These are phyloP conservation scores for Chromis chromis DNA, from an alignment of 2,797 vertebrate species.

Conservation along the genomic window DNA sequence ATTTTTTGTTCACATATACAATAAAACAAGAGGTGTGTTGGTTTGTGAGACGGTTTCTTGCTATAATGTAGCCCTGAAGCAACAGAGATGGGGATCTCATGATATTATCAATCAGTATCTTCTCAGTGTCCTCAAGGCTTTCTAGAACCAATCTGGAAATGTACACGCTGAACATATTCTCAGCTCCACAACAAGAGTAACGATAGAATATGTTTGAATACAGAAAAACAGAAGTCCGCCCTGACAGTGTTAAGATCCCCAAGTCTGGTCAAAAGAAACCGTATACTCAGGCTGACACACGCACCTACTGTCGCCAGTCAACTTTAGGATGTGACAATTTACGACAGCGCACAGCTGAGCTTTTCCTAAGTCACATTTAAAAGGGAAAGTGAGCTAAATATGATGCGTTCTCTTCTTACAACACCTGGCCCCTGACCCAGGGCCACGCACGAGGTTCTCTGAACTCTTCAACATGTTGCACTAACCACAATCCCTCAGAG, in stretches of 20 bases:
- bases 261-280: neutral
- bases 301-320: slow-evolving; percentile 29
- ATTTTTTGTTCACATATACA: neutral
- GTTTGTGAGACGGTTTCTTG: neutral
- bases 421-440: slow-evolving; percentile 44
- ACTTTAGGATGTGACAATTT: slow-evolving; percentile 37
- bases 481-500: slow-evolving; percentile 1
- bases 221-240: slow-evolving; percentile 7
- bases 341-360: slow-evolving; percentile 52
- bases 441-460: slow-evolving; percentile 16
- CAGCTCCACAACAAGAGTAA: neutral
- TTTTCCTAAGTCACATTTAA: slow-evolving; percentile 44
- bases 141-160: neutral
- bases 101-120: neutral
- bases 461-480: slow-evolving; percentile 18
- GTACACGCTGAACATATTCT: neutral
- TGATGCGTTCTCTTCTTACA: slow-evolving; percentile 56
- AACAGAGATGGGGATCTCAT: neutral
- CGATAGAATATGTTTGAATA: neutral
- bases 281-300: neutral
- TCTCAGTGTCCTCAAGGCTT: neutral
- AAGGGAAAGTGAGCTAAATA: slow-evolving; percentile 62
- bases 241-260: neutral
- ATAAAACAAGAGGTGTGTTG: neutral
- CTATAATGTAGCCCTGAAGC: slow-evolving; percentile 12